A percentile compares a stretch with the other conserved stretches of the same genome.
Conservation (phyloP, 2,888 invertebrate species). For the Caenorhabditis macrosperma region DNA sequence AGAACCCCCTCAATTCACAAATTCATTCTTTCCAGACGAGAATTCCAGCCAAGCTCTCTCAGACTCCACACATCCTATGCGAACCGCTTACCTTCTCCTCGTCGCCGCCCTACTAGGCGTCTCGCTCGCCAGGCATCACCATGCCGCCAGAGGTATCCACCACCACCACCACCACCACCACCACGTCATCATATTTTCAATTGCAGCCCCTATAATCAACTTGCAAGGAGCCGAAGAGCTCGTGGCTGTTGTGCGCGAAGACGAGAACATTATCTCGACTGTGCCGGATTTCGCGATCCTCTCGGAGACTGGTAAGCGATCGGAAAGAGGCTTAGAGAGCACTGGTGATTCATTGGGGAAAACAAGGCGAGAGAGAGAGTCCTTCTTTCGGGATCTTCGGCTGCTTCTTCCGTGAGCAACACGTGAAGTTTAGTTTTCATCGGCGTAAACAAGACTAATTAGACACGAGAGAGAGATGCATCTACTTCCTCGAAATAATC, state of each 20-base stretch:
- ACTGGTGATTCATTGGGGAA: constrained; percentile 9
- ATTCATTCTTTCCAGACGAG: constrained; percentile 33
- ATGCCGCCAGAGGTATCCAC: constrained; percentile 44
- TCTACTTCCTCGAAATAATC: constrained; percentile 45
- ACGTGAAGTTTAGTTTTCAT: neutral
- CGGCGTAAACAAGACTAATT: constrained; percentile 34
- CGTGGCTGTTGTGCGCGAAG: constrained; percentile 75
- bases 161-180: neutral
- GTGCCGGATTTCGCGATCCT: constrained; percentile 76
- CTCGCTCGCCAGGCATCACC: constrained; percentile 50
- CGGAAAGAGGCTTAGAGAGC: neutral
- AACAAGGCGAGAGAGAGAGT: neutral
- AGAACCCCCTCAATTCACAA: neutral
- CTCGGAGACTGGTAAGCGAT: constrained; percentile 74
- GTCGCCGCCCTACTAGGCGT: constrained; percentile 37
- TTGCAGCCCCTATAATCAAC: constrained; percentile 76
- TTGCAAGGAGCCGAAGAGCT: constrained; percentile 77
- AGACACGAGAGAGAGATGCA: constrained; percentile 4
- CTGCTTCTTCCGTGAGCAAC: neutral
- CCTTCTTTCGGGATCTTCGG: neutral
- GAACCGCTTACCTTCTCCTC: constrained; percentile 33
- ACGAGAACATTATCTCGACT: constrained; percentile 75
- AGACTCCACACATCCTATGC: constrained; percentile 42
- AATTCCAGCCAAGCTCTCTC: constrained; percentile 53
- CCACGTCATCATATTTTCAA: neutral